Evolutionary conservation across 2,113 vertebrate genomes (phyloP), one percentile per base, ranked within the genome.

Genomic region (Embiotoca jacksoni): DNA sequence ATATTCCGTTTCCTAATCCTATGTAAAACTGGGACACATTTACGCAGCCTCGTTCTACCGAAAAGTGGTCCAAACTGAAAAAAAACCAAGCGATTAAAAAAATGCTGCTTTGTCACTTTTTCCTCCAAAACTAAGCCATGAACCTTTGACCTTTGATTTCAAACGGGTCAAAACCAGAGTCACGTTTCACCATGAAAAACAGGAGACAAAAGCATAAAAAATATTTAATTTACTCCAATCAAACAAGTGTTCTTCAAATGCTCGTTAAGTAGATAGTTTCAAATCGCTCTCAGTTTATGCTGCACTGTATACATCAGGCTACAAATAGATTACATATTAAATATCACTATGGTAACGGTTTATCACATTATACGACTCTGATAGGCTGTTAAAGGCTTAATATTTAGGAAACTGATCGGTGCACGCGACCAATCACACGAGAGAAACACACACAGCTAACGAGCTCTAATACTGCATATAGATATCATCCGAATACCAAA

Each of bases 151-250:
- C 72, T 72, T 80, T 66, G 47, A 37, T 56, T 56, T 33, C 9
- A 31, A 59, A 52, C 35, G 52, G 0, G n/a, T 3, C 35, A 4
- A 66, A 23, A 32, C 4, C 10, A 37, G 3, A 53, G 3, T 2
- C n/a, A 57, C 44, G 15, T 57, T 68, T 69, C 44, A 57, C 16
- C 44, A 81, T 65, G 58, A 87, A 90, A 88, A 67, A 85, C 74
- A 89, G 54, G 61, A 86, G 64, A 85, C 84, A 46, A 80, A 76
- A 57, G 53, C 72, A 79, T 86, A 88, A 75, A 89, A 91, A 89
- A 88, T 72, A 82, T 81, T 82, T 79, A 77, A 78, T 93, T 86
- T 81, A 91, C 75, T 89, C 69, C 75, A 74, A 57, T 81, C 36
- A 80, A 78, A 87, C 69, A 74, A 50, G 56, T 82, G 50, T 58